Conservation (phyloP, 2,888 invertebrate species). For the Celastrina argiolus region DNA sequence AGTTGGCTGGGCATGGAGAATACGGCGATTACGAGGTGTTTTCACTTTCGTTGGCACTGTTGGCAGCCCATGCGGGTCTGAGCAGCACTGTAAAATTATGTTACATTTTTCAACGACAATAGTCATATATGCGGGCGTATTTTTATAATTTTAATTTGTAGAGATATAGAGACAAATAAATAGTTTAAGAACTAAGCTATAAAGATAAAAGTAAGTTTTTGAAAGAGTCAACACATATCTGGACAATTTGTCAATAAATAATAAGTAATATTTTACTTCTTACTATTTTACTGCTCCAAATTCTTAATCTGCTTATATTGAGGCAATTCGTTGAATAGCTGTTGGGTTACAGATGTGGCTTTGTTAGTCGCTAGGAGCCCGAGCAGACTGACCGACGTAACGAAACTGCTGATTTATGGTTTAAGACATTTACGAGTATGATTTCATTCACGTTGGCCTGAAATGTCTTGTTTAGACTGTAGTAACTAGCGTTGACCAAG, state of each 20-base stretch:
- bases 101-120: background rate
- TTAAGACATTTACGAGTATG: constrained; percentile 2
- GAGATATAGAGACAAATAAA: no score
- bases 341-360: background rate
- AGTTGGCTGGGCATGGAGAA: constrained; percentile 17
- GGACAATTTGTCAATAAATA: background rate
- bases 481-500: constrained; percentile 1
- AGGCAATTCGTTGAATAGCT: constrained; percentile 5
- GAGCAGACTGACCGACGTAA: background rate
- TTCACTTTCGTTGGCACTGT: constrained; percentile 21
- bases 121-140: background rate
- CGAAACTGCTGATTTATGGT: constrained; percentile 10
- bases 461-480: constrained; percentile 8
- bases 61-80: constrained; percentile 13
- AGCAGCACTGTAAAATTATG: background rate
- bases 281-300: no score
- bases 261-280: background rate
- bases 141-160: background rate
- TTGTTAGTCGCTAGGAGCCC: background rate
- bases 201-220: no score
- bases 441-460: constrained; percentile 8
- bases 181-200: background rate
- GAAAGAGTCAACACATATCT: no score
- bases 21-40: constrained; percentile 13
- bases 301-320: background rate